A percentile compares a stretch with the other conserved stretches of the same genome.
Conservation (phyloP, 2,888 invertebrate genomes). For the Euplexia lucipara region DNA sequence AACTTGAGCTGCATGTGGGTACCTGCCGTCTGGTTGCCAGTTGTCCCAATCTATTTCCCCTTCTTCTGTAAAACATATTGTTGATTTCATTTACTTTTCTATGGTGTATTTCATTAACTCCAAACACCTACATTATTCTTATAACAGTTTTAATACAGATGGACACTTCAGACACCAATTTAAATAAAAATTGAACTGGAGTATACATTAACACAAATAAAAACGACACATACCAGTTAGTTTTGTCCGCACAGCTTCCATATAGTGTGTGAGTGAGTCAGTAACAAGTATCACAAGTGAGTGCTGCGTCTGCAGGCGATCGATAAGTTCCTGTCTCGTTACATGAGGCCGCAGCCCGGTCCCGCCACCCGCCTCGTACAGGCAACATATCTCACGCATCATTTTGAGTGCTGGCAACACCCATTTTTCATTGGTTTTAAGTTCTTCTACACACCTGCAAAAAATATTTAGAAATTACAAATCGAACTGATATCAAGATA, state of each 20-base stretch:
- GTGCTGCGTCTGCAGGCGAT: constrained; percentile 97
- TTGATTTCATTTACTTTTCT: not conserved
- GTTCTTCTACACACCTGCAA: constrained; percentile 96
- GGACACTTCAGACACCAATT: not conserved
- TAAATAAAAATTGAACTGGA: not conserved
- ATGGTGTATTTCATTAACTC: not conserved
- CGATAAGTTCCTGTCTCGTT: constrained; percentile 94
- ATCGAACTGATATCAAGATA: no score
- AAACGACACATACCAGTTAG: constrained; percentile 72
- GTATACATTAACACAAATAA: not conserved
- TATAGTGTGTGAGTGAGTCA: constrained; percentile 97
- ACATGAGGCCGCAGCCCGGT: constrained; percentile 86
- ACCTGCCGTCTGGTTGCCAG: constrained; percentile 96
- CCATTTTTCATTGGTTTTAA: constrained; percentile 97
- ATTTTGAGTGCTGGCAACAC: constrained; percentile 98
- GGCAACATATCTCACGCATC: constrained; percentile 98
- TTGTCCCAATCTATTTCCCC: constrained; percentile 95
- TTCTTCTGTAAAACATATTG: constrained; percentile 88
- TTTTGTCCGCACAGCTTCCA: constrained; percentile 95
- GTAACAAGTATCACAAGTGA: constrained; percentile 98
- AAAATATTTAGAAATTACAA: constrained; percentile 3
- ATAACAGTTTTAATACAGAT: no score
- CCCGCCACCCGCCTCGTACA: constrained; percentile 96
- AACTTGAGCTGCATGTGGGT: constrained; percentile 97
- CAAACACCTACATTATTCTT: not conserved